These are phyloP conservation scores for Callyntrura sp. DNA, from an alignment of 2,888 invertebrate species.

Conservation along the genomic window DNA sequence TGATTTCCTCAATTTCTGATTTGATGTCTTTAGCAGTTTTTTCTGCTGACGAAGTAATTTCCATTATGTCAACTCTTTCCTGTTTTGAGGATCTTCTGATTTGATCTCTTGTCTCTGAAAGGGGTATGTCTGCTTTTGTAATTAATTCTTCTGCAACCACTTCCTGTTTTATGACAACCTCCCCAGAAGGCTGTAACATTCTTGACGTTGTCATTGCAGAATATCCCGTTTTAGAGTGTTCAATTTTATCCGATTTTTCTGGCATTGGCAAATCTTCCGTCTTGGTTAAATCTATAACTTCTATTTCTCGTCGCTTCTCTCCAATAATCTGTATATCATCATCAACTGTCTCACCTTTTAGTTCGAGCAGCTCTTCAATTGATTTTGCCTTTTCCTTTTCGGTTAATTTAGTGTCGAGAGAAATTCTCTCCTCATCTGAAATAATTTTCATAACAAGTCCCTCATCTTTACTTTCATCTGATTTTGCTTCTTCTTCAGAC, in stretches of 20 bases:
- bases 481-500: slow-evolving; percentile 66
- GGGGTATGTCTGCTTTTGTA: slow-evolving; percentile 86
- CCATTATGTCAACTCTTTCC: slow-evolving; percentile 65
- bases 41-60: slow-evolving; percentile 23
- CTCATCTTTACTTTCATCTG: slow-evolving; percentile 72
- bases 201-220: background rate
- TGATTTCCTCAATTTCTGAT: slow-evolving; percentile 67
- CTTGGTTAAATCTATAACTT: slow-evolving; percentile 46
- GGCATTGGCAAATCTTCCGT: background rate
- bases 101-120: slow-evolving; percentile 43
- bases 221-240: background rate
- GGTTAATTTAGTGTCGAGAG: slow-evolving; percentile 70
- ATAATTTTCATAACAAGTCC: slow-evolving; percentile 45
- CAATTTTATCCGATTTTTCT: background rate
- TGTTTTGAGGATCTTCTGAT: slow-evolving; percentile 58
- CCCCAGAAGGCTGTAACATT: background rate
- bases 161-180: slow-evolving; percentile 8
- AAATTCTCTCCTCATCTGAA: slow-evolving; percentile 65
- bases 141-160: slow-evolving; percentile 84
- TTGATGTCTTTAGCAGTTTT: slow-evolving; percentile 56
- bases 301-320: slow-evolving; percentile 50
- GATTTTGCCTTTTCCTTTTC: slow-evolving; percentile 79
- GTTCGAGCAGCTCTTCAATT: slow-evolving; percentile 91
- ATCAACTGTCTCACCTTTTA: slow-evolving; percentile 89
- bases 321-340: slow-evolving; percentile 78